Evolutionary conservation across 1,140 invertebrate species (phyloP), one percentile per base, ranked within the genome.

Genomic region (Chlorops oryzae): DNA sequence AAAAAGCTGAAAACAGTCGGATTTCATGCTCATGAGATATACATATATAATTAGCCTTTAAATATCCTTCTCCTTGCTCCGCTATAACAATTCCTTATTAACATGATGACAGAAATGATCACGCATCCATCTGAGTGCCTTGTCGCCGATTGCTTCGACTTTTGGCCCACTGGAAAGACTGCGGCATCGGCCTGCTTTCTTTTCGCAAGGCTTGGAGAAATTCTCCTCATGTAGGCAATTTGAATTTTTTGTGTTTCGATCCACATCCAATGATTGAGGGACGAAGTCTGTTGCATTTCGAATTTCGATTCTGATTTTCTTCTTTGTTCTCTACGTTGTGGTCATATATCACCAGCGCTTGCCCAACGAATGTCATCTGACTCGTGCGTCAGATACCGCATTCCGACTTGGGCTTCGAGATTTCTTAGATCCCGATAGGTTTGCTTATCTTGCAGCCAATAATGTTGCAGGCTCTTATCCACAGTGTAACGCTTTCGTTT

Each of bases 401-500:
- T 57, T 27, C 85, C 86, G 10, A 96, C 87, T 67, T 87, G 80
- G 15, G 75, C 76, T 75, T 99, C 96, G 28, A 99, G 77, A 59
- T 86, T 81, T 34, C 93, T 80, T 47, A 99, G 76, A 75, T 99
- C 96, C 59, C 83, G 86, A 92, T 95, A 98, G 0, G 93, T 95
- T 74, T 94, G 84, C 74, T 90, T 93, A 74, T 96, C 92, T 87
- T 97, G 74, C 51, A 98, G 80, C 95, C 96, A 99, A 57, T 88
- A 80, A 73, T 99, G 96, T 59, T 84, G 79, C 34, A 97, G 78
- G 57, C 93, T 92, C 76, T 98, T 99, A 73, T 98, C 94, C 34
- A 98, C 96, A 1, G 94, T 96, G 66, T 87, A 95, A 34, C 96
- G 81, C 76, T 98, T 98, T 53, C 93, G 83, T 73, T n/a, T 97